Base-by-base conservation (phyloP, 2,888 invertebrate genomes). In the Hanleya hanleyi region DNA sequence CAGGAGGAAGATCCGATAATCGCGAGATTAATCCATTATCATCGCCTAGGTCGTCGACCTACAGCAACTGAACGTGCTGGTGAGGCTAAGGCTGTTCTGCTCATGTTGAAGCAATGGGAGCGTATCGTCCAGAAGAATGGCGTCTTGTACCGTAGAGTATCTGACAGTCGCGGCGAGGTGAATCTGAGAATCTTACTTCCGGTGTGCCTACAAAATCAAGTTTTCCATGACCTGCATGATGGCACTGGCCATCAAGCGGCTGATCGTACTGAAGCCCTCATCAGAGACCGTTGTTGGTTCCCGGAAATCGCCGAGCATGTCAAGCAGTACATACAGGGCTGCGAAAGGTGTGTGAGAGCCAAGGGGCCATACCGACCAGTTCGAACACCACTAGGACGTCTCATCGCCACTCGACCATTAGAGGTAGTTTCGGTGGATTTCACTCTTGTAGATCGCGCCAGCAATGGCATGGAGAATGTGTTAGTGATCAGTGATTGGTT, bases 341-440 rank as follows among this genome's bases (percentile, higher is more conserved):
- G 49, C 26, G 22, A 47, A 5, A 47, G 67, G 4, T 67, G 67
- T 67, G 22, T 67, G 4, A 4, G 26, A 9, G 37, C 49, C 3
- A 67, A 67, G 22, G 50, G 32, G 18, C 29, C 22, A 7, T 41
- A 47, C 32, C 47, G 35, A 51, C 51, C 51, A 49, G 67, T 67
- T 5, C 15, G 32, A 29, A 18, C 67, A 12, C 26, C 49, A 7
- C n/a, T 49, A 35, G 67, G 67, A 32, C 15, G 41, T 4, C 18
- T 67, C 5, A 18, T 12, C 22, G 67, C 67, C 32, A 67, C n/a
- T 26, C 37, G 47, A 4, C 67, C 47, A 22, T 22, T 67, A 35
- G 67, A 67, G 33, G 67, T 67, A 3, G 7, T 67, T 7, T 47
- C 67, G 6, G 50, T 67, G 5, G 67, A 67, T 49, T 67, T 49